Evolutionary conservation across 1,140 invertebrate species (phyloP).

Genomic region (Steinernema feltiae): DNA sequence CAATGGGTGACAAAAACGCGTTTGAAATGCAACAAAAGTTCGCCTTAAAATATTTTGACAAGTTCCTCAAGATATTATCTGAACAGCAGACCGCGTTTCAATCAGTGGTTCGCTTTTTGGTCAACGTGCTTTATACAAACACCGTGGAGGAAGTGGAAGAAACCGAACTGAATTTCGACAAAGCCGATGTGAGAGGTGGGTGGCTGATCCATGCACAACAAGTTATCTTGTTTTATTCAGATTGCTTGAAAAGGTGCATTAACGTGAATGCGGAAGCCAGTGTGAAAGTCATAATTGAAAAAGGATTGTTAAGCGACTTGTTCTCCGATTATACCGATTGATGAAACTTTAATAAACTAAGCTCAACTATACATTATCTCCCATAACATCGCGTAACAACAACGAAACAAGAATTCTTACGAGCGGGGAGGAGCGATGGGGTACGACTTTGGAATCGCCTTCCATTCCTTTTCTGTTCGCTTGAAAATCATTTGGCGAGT

Average conservation of each 20-base stretch:
- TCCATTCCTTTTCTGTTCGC: slow-evolving; percentile 49
- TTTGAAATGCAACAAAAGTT: background rate
- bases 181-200: too few species aligned
- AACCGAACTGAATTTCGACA: background rate
- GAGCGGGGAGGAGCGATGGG: slow-evolving; percentile 91
- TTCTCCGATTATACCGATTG: background rate
- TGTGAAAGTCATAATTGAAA: background rate
- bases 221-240: background rate
- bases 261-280: background rate
- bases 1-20: background rate
- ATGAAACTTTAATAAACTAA: background rate
- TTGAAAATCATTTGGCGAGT: slow-evolving; percentile 53
- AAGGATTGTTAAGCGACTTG: background rate
- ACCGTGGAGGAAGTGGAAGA: background rate
- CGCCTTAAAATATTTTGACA: background rate
- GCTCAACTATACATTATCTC: background rate
- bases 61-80: background rate
- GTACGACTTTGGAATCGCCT: slow-evolving; percentile 72
- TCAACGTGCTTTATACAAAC: background rate
- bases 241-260: background rate
- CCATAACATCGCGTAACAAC: slow-evolving; percentile 42
- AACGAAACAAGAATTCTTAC: slow-evolving; percentile 73
- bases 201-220: too few species aligned
- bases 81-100: background rate
- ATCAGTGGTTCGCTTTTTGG: background rate